These are phyloP conservation scores for Lontra canadensis DNA, from an alignment of 2,113 vertebrate genomes.

Conservation along the genomic window DNA sequence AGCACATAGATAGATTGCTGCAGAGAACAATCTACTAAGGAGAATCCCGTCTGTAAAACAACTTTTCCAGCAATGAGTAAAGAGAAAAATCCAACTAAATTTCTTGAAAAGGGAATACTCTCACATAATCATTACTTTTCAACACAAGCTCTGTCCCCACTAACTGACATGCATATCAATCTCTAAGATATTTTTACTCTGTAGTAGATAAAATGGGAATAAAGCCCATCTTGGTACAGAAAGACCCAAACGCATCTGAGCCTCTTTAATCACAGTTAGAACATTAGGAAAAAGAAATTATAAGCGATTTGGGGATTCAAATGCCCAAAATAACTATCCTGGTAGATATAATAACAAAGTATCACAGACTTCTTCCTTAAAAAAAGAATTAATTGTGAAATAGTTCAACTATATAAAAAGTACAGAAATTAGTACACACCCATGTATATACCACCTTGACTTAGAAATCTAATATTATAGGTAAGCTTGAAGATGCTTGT, in stretches of 20 bases:
- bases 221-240: background rate
- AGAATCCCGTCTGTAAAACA: slow-evolving; percentile 12
- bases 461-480: background rate
- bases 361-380: background rate
- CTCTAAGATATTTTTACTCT: slow-evolving; percentile 17
- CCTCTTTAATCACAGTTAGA: background rate
- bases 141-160: background rate
- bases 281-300: background rate
- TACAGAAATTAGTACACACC: background rate
- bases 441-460: background rate
- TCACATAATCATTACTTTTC: background rate
- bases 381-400: background rate
- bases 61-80: background rate
- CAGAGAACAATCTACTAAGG: background rate
- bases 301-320: slow-evolving; percentile 2
- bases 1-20: background rate
- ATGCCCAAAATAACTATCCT: background rate
- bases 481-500: background rate
- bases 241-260: background rate
- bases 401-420: background rate
- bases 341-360: background rate
- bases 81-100: slow-evolving; percentile 32
- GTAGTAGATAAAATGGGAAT: background rate
- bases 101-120: slow-evolving; percentile 23
- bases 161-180: background rate